Evolutionary conservation across 2,113 vertebrate genomes (phyloP).

Genomic region (Ovis canadensis): DNA sequence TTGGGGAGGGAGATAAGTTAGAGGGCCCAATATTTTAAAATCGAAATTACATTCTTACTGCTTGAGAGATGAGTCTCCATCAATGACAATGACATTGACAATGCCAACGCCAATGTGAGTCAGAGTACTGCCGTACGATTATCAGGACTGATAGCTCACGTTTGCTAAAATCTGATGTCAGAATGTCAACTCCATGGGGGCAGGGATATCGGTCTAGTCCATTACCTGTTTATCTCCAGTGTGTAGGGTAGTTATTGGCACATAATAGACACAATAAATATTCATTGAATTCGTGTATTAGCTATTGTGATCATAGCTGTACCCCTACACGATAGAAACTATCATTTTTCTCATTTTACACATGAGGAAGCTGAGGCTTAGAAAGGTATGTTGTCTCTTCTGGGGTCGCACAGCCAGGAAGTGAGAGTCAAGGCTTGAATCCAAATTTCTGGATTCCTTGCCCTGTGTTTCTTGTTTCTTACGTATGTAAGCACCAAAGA

Average conservation of each 20-base stretch:
- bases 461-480: background rate
- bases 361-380: background rate
- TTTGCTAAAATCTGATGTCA: background rate
- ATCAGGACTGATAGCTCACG: background rate
- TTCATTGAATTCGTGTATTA: background rate
- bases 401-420: background rate
- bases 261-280: background rate
- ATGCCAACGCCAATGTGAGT: background rate
- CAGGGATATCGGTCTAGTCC: background rate
- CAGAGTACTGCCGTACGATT: background rate
- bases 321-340: background rate
- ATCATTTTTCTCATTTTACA: background rate
- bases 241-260: background rate
- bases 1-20: background rate
- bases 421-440: background rate
- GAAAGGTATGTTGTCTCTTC: background rate
- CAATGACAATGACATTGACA: background rate
- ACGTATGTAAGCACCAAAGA: background rate
- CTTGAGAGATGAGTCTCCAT: background rate
- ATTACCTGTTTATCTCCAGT: background rate
- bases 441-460: background rate
- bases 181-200: background rate
- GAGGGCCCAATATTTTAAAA: background rate
- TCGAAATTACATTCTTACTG: background rate
- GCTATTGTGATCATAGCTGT: background rate